phyloP scores from a whole-genome alignment of 2,888 invertebrate genomes.

The Tetheella fluctuosa region DNA sequence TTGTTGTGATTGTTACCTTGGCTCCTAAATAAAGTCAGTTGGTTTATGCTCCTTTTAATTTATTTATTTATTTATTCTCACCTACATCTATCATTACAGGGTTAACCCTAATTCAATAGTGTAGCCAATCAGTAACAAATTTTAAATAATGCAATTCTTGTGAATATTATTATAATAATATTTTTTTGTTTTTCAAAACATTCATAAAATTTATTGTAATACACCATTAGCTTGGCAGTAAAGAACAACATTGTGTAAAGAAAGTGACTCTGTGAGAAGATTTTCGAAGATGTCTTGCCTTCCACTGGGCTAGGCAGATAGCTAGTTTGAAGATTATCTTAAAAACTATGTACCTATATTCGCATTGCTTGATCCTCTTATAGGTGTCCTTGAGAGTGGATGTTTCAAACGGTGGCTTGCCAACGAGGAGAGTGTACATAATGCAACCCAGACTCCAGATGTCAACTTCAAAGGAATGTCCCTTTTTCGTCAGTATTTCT shows the following conservation, averaged over 20 bases:
- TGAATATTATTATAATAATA: too few relatives aligned
- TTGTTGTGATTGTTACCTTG: too few relatives aligned
- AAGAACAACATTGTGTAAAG: too few relatives aligned
- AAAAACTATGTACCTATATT: constrained; percentile 94
- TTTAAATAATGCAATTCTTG: too few relatives aligned
- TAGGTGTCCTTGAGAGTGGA: constrained; percentile 97
- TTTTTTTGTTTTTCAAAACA: too few relatives aligned
- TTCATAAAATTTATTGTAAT: too few relatives aligned
- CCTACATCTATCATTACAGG: too few relatives aligned
- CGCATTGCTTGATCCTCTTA: constrained; percentile 96
- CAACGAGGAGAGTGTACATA: constrained; percentile 98
- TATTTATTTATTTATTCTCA: neutral
- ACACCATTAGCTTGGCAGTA: too few relatives aligned
- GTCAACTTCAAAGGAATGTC: constrained; percentile 99
- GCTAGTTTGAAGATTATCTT: neutral
- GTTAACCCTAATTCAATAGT: too few relatives aligned
- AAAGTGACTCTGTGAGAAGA: too few relatives aligned
- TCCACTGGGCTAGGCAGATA: neutral
- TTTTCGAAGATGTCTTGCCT: neutral
- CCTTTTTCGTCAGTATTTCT: constrained; percentile 97
- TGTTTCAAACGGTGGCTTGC: constrained; percentile 99
- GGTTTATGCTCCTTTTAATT: neutral
- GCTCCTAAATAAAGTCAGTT: neutral
- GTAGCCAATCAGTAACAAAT: too few relatives aligned
- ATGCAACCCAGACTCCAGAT: constrained; percentile 99